Evolutionary conservation across 2,888 invertebrate species (phyloP).

Genomic region (Euzophera pinguis): DNA sequence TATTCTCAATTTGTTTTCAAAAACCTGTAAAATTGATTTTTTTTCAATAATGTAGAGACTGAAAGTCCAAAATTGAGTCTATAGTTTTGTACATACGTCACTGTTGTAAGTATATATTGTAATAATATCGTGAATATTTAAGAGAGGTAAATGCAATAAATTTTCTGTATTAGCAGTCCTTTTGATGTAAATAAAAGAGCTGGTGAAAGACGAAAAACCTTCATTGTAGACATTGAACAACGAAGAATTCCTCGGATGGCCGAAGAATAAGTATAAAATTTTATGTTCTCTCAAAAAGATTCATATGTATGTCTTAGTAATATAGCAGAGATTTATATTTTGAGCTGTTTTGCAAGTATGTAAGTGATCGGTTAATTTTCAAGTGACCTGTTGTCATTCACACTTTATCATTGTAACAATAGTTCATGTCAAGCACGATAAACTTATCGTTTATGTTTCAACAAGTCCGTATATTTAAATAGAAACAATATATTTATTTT

Average conservation of each 20-base stretch:
- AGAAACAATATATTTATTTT: conserved; percentile 17
- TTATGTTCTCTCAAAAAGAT: conserved; percentile 7
- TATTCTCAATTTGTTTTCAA: conserved; percentile 50
- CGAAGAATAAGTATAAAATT: conserved; percentile 4
- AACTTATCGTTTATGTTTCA: conserved; percentile 18
- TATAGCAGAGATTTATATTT: conserved; percentile 7
- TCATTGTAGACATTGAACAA: conserved; percentile 46
- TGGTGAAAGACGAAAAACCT: conserved; percentile 45
- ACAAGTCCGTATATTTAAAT: conserved; percentile 14
- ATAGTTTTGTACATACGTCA: conserved; percentile 77
- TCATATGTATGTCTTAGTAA: not conserved
- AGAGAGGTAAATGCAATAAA: conserved; percentile 73
- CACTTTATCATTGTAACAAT: conserved; percentile 11
- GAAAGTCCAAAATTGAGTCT: conserved; percentile 79
- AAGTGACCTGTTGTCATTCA: conserved; percentile 8
- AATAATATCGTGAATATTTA: conserved; percentile 68
- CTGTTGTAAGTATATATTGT: conserved; percentile 75
- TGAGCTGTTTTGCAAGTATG: conserved; percentile 3
- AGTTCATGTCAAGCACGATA: conserved; percentile 15
- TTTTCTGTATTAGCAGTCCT: conserved; percentile 70
- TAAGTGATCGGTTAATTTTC: conserved; percentile 12
- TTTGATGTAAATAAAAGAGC: conserved; percentile 62
- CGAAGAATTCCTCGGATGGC: conserved; percentile 26
- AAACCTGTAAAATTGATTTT: conserved; percentile 55
- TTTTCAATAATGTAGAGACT: conserved; percentile 72